These are phyloP conservation scores for Pristionchus maxplancki DNA, from an alignment of 2,888 invertebrate species.

Conservation along the genomic window DNA sequence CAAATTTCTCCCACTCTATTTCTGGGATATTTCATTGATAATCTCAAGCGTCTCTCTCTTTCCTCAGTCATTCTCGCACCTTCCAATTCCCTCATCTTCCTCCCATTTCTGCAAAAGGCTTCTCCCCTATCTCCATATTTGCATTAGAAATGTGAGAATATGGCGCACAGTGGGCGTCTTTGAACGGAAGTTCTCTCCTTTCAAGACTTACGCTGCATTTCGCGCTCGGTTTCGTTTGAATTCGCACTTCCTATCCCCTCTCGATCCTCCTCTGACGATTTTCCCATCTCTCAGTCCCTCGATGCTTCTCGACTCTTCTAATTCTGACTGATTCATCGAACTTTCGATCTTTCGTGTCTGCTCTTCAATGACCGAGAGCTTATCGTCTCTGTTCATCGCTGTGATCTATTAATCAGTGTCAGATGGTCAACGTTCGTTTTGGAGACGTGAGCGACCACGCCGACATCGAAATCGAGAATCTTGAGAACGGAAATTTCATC, in stretches of 20 bases:
- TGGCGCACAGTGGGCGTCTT: neutral
- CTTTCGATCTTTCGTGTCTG: neutral
- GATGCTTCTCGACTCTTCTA: neutral
- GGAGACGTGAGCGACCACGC: neutral
- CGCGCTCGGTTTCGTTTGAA: neutral
- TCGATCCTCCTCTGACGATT: neutral
- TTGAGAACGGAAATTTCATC: neutral
- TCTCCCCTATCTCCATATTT: slow-evolving; percentile 23
- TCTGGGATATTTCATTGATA: slow-evolving; percentile 30
- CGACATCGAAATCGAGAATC: neutral
- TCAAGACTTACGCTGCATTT: neutral
- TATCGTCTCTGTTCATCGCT: neutral
- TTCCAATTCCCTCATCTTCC: slow-evolving; percentile 2
- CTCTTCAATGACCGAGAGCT: slow-evolving; percentile 2
- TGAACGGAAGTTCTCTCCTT: slow-evolving; percentile 6
- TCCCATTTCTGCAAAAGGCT: neutral
- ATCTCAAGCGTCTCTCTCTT: neutral
- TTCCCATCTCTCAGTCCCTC: neutral
- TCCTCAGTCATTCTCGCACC: neutral
- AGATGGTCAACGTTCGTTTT: slow-evolving; percentile 40
- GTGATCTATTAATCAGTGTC: neutral
- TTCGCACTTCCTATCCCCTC: neutral
- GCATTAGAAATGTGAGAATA: slow-evolving; percentile 1
- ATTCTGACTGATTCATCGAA: neutral
- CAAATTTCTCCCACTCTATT: slow-evolving; percentile 18